Conservation (phyloP, 2,888 invertebrate genomes). For the Temnothorax ravouxi region DNA sequence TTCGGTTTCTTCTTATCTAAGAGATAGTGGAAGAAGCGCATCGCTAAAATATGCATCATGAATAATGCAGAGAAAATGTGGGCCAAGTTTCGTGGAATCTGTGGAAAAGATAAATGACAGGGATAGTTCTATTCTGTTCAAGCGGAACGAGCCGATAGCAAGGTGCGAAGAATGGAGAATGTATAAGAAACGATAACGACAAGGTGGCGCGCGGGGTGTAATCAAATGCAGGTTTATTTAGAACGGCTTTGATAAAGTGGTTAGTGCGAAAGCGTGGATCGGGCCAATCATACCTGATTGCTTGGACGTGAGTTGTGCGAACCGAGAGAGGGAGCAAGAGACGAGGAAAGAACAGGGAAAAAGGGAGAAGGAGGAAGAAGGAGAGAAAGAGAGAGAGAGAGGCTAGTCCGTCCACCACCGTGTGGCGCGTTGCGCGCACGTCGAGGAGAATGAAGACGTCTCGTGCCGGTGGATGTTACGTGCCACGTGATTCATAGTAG, state of each 20-base stretch:
- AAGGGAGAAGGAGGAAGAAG: constrained; percentile 19
- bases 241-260: constrained; percentile 85
- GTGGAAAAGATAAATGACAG: constrained; percentile 49
- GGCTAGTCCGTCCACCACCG: constrained; percentile 35
- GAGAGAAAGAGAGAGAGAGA: constrained; percentile 51
- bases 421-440: constrained; percentile 54
- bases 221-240: constrained; percentile 84
- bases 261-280: constrained; percentile 85
- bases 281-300: constrained; percentile 85
- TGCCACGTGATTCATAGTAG: constrained; percentile 75
- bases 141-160: constrained; percentile 70
- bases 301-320: constrained; percentile 84
- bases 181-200: constrained; percentile 81
- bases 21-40: background rate
- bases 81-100: background rate
- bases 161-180: constrained; percentile 75
- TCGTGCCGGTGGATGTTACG: constrained; percentile 65
- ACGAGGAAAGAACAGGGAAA: constrained; percentile 22
- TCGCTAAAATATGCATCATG: background rate
- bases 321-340: constrained; percentile 56
- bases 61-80: background rate
- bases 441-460: constrained; percentile 71
- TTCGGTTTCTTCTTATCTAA: background rate
- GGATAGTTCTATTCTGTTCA: constrained; percentile 64
- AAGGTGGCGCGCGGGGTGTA: constrained; percentile 79